Conservation (phyloP, 2,888 invertebrate species). For the Cylloceria caligata region DNA sequence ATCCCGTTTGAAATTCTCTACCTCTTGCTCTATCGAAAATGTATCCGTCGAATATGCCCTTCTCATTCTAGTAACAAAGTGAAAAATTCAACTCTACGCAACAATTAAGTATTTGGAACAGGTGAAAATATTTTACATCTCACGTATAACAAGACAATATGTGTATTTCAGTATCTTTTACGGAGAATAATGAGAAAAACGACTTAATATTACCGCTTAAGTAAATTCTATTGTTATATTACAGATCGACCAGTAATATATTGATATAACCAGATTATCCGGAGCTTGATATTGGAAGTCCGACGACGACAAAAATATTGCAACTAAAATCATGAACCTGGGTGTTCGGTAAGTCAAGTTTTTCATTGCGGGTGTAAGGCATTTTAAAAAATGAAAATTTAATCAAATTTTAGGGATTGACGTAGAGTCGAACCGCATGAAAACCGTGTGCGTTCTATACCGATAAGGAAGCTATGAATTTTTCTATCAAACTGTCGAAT, state of each 20-base stretch:
- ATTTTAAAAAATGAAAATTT: background rate
- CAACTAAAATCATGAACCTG: background rate
- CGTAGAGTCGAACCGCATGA: no score
- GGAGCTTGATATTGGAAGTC: slow-evolving; percentile 27
- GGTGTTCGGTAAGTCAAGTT: background rate
- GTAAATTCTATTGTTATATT: slow-evolving; percentile 17
- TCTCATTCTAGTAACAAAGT: slow-evolving; percentile 40
- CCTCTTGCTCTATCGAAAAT: background rate
- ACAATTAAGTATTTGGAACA: slow-evolving; percentile 25
- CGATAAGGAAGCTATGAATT: no score
- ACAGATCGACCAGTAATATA: slow-evolving; percentile 24
- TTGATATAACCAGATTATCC: slow-evolving; percentile 2
- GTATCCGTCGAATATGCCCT: slow-evolving; percentile 17
- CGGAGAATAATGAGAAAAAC: slow-evolving; percentile 30
- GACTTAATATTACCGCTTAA: slow-evolving; percentile 14
- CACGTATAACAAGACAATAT: slow-evolving; percentile 30
- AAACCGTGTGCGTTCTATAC: no score
- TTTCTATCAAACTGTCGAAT: background rate
- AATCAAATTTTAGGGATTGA: background rate
- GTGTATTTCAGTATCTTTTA: slow-evolving; percentile 14
- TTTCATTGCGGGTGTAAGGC: no score
- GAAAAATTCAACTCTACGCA: slow-evolving; percentile 47
- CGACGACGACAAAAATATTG: slow-evolving; percentile 28
- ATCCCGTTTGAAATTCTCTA: background rate
- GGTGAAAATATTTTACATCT: slow-evolving; percentile 30